A percentile compares a stretch with the other conserved stretches of the same genome.
phyloP scores from a whole-genome alignment of 2,888 invertebrate genomes.

The Dasysyrphus tricinctus region DNA sequence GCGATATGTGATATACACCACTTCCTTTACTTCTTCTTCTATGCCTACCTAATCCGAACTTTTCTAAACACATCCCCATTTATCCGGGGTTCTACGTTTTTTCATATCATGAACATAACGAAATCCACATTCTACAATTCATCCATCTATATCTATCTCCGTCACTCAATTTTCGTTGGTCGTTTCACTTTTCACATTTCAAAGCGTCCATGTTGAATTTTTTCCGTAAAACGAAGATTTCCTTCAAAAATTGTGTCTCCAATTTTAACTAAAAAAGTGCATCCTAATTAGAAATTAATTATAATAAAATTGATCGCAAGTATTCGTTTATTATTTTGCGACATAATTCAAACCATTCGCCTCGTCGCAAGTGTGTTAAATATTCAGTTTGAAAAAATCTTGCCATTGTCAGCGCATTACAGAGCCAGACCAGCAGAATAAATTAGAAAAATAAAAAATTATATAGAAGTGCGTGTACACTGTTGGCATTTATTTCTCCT shows the following conservation, averaged over 20 bases:
- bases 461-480: constrained; percentile 70
- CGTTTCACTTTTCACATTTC: constrained; percentile 5
- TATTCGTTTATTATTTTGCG: constrained; percentile 56
- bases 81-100: neutral
- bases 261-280: constrained; percentile 51
- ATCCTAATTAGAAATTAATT: constrained; percentile 34
- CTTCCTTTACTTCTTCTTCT: too few species aligned
- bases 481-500: constrained; percentile 69
- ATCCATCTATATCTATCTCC: constrained; percentile 1
- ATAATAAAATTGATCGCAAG: constrained; percentile 34
- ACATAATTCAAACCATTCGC: constrained; percentile 32
- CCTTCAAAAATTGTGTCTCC: constrained; percentile 24
- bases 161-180: constrained; percentile 27
- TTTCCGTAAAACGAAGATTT: constrained; percentile 48
- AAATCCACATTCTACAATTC: neutral
- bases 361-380: constrained; percentile 59
- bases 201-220: constrained; percentile 72
- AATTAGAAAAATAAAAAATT: constrained; percentile 40
- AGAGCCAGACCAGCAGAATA: constrained; percentile 58
- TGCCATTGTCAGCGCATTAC: constrained; percentile 61
- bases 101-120: neutral
- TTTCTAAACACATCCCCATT: too few species aligned
- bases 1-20: too few species aligned
- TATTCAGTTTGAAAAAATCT: constrained; percentile 44
- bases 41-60: too few species aligned